phyloP scores from a whole-genome alignment of 2,797 vertebrate genomes.

The Hylomyscus alleni region DNA sequence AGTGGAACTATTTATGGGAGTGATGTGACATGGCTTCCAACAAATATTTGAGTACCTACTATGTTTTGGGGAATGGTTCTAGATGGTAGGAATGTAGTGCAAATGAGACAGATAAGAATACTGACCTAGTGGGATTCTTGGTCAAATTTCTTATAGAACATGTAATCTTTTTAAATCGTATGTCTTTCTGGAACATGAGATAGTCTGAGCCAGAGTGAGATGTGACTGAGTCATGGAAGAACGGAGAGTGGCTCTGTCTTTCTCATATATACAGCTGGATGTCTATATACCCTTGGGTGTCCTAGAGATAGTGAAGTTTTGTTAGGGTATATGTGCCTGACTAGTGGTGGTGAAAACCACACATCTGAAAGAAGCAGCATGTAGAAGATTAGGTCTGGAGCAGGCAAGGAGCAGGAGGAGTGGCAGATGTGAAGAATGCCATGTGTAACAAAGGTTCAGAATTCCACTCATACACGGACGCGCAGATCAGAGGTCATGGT shows the following conservation, averaged over 20 bases:
- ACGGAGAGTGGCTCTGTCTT: neutral
- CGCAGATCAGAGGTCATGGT: neutral
- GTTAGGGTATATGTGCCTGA: neutral
- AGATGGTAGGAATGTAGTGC: neutral
- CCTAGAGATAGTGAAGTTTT: neutral
- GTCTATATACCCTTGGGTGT: neutral
- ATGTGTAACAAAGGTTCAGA: neutral
- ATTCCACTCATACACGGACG: neutral
- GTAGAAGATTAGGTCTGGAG: neutral
- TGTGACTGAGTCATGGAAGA: neutral
- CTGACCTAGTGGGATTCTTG: neutral
- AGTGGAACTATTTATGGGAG: neutral
- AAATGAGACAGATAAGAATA: neutral
- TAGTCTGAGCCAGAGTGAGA: neutral
- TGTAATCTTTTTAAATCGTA: neutral
- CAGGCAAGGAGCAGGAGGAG: neutral
- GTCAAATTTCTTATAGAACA: neutral
- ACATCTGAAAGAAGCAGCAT: neutral
- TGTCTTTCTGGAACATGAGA: neutral
- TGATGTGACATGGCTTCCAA: conserved; percentile 42
- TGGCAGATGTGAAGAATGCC: neutral
- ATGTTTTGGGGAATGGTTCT: neutral
- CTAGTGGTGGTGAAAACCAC: neutral
- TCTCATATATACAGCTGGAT: neutral
- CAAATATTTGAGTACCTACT: conserved; percentile 13